phyloP scores from a whole-genome alignment of 2,797 vertebrate genomes.

The Pipistrellus nathusii region DNA sequence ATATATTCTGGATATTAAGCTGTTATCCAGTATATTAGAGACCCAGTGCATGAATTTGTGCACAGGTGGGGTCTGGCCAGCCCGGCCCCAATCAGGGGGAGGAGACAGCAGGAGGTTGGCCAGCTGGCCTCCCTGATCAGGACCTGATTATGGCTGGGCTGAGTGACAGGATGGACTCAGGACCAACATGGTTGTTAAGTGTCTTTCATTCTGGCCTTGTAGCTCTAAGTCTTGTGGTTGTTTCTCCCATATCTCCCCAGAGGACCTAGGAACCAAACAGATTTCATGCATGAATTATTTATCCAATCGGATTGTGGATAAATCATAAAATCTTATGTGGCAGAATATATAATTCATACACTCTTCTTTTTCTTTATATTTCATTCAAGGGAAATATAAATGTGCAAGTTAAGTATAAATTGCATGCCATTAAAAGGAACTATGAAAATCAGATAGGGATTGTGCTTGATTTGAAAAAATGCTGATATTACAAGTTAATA shows the following conservation, averaged over 20 bases:
- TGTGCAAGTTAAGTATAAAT: conserved; percentile 7
- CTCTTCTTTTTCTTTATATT: background rate
- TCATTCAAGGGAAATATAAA: background rate
- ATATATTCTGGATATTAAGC: background rate
- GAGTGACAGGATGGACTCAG: background rate
- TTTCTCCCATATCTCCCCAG: background rate
- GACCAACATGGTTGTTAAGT: background rate
- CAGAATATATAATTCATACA: background rate
- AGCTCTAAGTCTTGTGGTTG: no score
- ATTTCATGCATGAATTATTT: background rate
- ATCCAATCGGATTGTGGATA: background rate
- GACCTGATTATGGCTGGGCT: no score
- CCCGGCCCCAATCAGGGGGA: no score
- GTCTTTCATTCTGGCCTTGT: background rate
- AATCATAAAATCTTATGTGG: background rate
- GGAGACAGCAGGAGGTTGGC: no score
- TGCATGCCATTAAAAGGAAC: background rate
- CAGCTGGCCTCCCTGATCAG: fast-evolving
- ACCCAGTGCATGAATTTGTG: no score
- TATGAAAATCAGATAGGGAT: background rate
- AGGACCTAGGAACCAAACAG: background rate
- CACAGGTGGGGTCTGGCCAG: no score
- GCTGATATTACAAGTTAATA: background rate
- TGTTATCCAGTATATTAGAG: background rate
- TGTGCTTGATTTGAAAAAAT: no score